phyloP scores from a whole-genome alignment of 2,113 vertebrate genomes.

The Geococcyx californianus region DNA sequence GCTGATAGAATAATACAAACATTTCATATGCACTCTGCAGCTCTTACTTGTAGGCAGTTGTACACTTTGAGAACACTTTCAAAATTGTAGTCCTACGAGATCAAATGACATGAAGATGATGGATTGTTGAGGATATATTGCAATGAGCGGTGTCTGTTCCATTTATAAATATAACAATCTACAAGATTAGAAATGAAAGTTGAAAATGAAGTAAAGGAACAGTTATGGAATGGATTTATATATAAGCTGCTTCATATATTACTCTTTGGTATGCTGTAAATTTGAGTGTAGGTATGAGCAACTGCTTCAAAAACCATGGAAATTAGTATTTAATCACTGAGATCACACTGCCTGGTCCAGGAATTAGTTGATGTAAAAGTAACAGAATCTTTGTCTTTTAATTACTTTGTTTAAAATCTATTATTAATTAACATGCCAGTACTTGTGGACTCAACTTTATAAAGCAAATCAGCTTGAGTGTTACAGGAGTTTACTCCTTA shows the following conservation, averaged over 20 bases:
- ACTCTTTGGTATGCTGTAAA: background rate
- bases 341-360: background rate
- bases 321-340: background rate
- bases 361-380: background rate
- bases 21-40: background rate
- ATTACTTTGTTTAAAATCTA: background rate
- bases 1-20: background rate
- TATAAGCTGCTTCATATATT: background rate
- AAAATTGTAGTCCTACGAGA: conserved; percentile 32
- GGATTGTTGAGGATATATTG: conserved; percentile 43
- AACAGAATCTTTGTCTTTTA: background rate
- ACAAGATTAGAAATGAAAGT: background rate
- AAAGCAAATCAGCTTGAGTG: background rate
- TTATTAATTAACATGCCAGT: background rate
- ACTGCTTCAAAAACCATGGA: background rate
- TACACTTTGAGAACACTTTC: background rate
- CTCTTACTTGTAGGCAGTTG: background rate
- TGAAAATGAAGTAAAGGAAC: background rate
- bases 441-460: background rate
- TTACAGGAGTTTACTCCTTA: background rate
- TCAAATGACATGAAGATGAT: conserved; percentile 37
- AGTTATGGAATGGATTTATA: background rate
- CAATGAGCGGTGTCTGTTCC: conserved; percentile 29
- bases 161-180: conserved; percentile 15
- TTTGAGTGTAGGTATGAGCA: background rate